A percentile compares a stretch with the other conserved stretches of the same genome.
phyloP scores from a whole-genome alignment of 2,888 invertebrate genomes.

The Lepeophtheirus nordmannii region DNA sequence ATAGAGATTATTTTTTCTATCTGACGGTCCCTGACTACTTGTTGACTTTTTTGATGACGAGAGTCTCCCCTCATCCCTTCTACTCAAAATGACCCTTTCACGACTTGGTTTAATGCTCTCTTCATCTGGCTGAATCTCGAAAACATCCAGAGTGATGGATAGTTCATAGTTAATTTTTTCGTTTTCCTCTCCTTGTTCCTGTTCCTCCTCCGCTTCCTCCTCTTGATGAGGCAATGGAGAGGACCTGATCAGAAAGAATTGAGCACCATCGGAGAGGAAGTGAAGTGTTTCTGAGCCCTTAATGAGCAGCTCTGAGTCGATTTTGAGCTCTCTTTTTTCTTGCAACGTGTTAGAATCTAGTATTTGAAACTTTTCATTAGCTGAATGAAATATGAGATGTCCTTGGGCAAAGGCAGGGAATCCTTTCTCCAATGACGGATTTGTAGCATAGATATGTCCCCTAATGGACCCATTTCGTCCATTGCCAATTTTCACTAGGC shows the following conservation, averaged over 20 bases:
- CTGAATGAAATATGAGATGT: neutral
- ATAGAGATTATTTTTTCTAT: neutral
- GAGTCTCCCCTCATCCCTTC: no score
- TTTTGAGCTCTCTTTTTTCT: neutral
- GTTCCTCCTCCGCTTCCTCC: neutral
- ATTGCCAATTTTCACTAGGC: neutral
- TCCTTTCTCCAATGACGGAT: neutral
- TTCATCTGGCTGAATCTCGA: neutral
- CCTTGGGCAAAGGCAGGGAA: neutral
- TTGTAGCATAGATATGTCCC: neutral
- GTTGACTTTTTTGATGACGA: no score
- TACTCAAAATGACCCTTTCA: no score
- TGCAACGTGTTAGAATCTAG: neutral
- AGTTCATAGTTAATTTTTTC: neutral
- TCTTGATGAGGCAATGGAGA: neutral
- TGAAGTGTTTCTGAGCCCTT: neutral
- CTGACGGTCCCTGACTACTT: neutral
- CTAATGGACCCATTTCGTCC: neutral
- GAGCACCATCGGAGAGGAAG: neutral
- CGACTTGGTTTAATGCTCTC: neutral
- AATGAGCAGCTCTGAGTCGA: neutral
- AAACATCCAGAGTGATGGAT: neutral
- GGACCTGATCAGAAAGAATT: slow-evolving; percentile 8
- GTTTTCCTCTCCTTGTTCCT: no score
- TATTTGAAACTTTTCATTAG: slow-evolving; percentile 1